Conservation (phyloP, 2,113 vertebrate species). For the Gnathonemus echidnorhynchus region DNA sequence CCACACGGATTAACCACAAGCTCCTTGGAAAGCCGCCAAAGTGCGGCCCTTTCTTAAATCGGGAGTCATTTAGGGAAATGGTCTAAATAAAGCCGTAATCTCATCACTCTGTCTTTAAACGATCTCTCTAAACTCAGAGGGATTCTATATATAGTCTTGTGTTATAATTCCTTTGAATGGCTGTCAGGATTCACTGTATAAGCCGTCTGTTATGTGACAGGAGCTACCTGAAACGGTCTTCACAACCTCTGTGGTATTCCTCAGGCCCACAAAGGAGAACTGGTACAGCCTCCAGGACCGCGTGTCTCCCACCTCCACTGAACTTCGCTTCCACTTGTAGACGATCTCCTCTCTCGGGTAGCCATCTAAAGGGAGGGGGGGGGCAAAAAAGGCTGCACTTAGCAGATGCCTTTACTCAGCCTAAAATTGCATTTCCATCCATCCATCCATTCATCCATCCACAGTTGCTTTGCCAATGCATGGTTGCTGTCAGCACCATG, state of each 20-base stretch:
- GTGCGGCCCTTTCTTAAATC: background rate
- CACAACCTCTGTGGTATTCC: slow-evolving; percentile 87
- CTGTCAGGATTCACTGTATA: background rate
- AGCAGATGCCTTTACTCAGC: background rate
- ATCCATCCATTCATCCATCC: background rate
- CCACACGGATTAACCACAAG: background rate
- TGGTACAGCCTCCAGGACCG: slow-evolving; percentile 98
- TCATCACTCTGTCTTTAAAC: slow-evolving; percentile 20
- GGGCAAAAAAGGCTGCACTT: background rate
- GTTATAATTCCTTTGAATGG: background rate
- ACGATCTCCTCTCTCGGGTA: slow-evolving; percentile 96
- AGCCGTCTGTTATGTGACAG: background rate
- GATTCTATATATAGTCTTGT: background rate
- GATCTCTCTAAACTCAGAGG: background rate
- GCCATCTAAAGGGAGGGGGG: slow-evolving; percentile 64
- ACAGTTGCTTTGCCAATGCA: background rate
- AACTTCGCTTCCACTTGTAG: slow-evolving; percentile 94
- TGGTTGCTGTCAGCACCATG: background rate
- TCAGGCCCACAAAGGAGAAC: slow-evolving; percentile 91
- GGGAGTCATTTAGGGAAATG: background rate
- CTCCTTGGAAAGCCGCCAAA: background rate
- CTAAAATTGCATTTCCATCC: background rate
- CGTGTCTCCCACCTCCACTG: slow-evolving; percentile 91
- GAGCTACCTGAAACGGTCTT: slow-evolving; percentile 89
- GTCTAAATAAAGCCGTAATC: slow-evolving; percentile 18